Conservation (phyloP, 2,888 invertebrate genomes). For the Sesia bembeciformis region DNA sequence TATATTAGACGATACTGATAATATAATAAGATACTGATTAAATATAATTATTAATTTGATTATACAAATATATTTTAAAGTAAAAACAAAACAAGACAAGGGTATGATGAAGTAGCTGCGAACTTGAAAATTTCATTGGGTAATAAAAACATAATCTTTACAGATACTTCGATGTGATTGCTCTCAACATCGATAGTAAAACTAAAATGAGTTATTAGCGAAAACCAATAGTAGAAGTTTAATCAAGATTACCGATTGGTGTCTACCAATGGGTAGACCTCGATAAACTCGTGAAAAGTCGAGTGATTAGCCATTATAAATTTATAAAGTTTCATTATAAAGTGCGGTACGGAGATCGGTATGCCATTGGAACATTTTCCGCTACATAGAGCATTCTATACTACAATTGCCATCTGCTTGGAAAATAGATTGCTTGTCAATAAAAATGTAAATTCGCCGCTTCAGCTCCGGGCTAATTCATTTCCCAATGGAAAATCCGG, state of each 20-base stretch:
- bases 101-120: no score
- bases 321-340: no score
- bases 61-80: no score
- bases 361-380: conserved; percentile 17
- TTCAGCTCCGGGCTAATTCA: conserved; percentile 70
- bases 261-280: not conserved
- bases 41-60: no score
- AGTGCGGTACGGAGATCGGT: not conserved
- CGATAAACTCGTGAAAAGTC: not conserved
- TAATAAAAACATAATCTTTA: no score
- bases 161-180: no score
- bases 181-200: no score
- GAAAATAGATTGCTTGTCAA: conserved; percentile 71
- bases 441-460: conserved; percentile 72
- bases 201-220: conserved; percentile 17
- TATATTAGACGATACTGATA: no score
- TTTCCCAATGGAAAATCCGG: conserved; percentile 70
- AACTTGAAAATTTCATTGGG: no score
- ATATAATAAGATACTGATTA: no score
- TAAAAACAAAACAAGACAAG: no score
- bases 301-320: conserved; percentile 15
- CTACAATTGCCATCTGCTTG: conserved; percentile 56
- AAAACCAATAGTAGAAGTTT: no score
- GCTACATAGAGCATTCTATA: conserved; percentile 32
- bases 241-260: not conserved